Evolutionary conservation across 2,797 vertebrate species (phyloP).

Genomic region (Molothrus ater): DNA sequence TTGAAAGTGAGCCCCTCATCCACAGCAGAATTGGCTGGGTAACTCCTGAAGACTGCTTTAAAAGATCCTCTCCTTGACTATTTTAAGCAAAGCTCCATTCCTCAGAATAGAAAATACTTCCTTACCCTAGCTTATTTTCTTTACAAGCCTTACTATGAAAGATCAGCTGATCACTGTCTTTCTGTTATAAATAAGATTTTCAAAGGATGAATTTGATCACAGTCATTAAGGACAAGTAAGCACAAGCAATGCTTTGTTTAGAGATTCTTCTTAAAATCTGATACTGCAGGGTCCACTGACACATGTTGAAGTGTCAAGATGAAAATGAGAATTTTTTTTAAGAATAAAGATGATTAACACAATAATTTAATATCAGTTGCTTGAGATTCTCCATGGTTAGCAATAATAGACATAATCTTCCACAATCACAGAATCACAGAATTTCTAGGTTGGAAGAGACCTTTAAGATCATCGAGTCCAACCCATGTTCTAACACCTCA

Average conservation of each 20-base stretch:
- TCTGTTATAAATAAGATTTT: neutral
- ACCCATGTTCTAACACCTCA: too few species aligned
- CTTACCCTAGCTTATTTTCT: neutral
- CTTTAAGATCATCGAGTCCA: too few species aligned
- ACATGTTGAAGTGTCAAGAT: neutral
- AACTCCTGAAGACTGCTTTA: neutral
- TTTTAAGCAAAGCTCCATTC: neutral
- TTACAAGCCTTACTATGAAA: neutral
- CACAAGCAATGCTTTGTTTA: neutral
- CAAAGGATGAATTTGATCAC: neutral
- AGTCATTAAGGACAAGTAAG: neutral
- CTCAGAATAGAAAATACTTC: neutral
- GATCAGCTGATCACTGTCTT: neutral
- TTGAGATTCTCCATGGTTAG: neutral
- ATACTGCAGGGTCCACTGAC: neutral
- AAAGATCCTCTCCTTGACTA: neutral
- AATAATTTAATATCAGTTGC: neutral
- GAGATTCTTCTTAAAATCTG: neutral
- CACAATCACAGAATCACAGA: neutral
- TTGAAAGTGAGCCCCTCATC: neutral
- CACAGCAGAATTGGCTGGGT: neutral
- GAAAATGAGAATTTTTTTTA: neutral
- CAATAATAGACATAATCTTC: neutral
- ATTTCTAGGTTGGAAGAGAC: too few species aligned
- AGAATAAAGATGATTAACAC: neutral